Evolutionary conservation across 2,797 vertebrate genomes (phyloP), one percentile per base, ranked within the genome.

Genomic region (Trachurus trachurus): DNA sequence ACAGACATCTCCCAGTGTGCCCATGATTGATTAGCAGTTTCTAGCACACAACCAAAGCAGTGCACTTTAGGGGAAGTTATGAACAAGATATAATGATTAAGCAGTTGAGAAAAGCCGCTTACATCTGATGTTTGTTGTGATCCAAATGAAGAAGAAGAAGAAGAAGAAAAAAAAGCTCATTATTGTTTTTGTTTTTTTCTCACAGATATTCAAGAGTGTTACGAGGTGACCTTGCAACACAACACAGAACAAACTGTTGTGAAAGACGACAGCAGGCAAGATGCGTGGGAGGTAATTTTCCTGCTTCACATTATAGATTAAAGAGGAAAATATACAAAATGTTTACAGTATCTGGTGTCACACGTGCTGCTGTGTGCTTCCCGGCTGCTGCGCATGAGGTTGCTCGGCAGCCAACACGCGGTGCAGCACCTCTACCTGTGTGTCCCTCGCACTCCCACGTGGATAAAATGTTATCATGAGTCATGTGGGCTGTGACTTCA

Each of bases 141-240:
- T 68, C 34, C 26, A 68, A 77, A 60, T 52, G 26, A 81, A 44
- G 47, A 31, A 6, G 26, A 26, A 26, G 26, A 26, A 26, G 26
- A n/a, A n/a, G n/a, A n/a, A n/a, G 26, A 59, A 42, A 49, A 58
- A 49, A 58, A 59, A 42, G 21, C 58, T 87, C 52, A 74, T 81
- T 71, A 59, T 82, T 84, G 66, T 88, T 76, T 61, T 59, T 84
- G 72, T 58, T 62, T 71, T 78, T 80, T 76, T 62, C 86, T 91
- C 77, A 58, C 92, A 96, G 95, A 96, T 92, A 96, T 96, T 90
- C 95, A 96, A 87, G 94, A 96, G 91, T 96, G 95, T 90, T 96
- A 96, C 88, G 95, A 96, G 89, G 91, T 96, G 88, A 96, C 95
- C 83, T 92, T 96, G 91, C 93, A 94, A 68, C 92, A 94, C 68